These are phyloP conservation scores for Megalops cyprinoides DNA, from an alignment of 2,797 vertebrate genomes.

Conservation along the genomic window DNA sequence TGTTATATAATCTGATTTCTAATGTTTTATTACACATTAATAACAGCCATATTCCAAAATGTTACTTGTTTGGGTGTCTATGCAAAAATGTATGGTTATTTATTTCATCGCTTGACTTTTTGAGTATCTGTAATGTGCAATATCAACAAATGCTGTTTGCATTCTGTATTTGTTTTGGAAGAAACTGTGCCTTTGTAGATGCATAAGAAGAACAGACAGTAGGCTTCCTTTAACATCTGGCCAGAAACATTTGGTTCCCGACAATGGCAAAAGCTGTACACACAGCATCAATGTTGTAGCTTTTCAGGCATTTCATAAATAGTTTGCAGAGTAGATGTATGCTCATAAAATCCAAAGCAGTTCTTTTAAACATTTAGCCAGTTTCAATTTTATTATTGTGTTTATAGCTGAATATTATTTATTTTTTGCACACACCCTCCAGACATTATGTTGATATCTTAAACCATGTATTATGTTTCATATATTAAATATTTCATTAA, in stretches of 20 bases:
- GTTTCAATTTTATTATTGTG: background rate
- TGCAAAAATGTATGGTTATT: slow-evolving; percentile 1
- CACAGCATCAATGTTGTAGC: background rate
- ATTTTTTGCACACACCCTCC: background rate
- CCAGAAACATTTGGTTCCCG: background rate
- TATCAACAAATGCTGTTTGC: background rate
- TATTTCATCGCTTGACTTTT: background rate
- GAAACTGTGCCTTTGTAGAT: background rate
- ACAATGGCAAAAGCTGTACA: background rate
- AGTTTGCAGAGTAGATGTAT: background rate
- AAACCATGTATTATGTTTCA: background rate
- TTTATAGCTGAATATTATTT: background rate
- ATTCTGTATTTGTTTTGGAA: background rate
- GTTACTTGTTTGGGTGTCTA: too few relatives aligned
- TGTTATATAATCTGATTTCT: too few relatives aligned
- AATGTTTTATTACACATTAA: too few relatives aligned
- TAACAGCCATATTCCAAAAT: too few relatives aligned
- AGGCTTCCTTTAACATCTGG: background rate
- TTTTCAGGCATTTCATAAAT: background rate
- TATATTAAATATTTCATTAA: background rate
- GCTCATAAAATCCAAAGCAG: background rate
- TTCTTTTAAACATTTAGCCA: background rate
- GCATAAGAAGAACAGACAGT: background rate
- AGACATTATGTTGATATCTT: background rate
- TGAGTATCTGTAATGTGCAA: background rate